Evolutionary conservation across 2,888 invertebrate species (phyloP).

Genomic region (Eilema griseolum): DNA sequence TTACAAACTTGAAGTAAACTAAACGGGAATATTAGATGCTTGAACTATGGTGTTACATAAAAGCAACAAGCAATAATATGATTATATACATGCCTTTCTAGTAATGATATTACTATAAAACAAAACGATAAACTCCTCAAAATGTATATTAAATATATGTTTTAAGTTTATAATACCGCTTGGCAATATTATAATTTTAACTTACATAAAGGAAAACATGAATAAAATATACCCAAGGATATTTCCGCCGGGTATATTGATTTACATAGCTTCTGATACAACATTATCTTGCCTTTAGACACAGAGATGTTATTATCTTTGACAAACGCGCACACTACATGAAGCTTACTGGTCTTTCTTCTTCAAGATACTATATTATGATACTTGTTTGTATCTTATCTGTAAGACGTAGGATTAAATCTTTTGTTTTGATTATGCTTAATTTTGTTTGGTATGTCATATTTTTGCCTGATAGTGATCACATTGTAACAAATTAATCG

Average conservation of each 20-base stretch:
- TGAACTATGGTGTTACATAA: neutral
- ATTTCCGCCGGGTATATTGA: slow-evolving; percentile 7
- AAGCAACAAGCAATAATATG: neutral
- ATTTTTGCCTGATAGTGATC: too few species aligned
- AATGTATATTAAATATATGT: neutral
- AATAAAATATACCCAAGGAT: slow-evolving; percentile 3
- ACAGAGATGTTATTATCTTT: slow-evolving; percentile 10
- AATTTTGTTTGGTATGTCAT: too few species aligned
- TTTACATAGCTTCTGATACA: slow-evolving; percentile 18
- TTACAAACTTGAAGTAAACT: neutral
- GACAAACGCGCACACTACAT: slow-evolving; percentile 12
- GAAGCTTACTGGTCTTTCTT: slow-evolving; percentile 23
- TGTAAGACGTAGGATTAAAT: slow-evolving; percentile 1
- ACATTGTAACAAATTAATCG: too few species aligned
- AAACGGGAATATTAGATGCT: neutral
- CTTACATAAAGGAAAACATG: slow-evolving; percentile 6
- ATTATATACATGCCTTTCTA: neutral
- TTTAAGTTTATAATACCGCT: neutral
- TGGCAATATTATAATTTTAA: neutral
- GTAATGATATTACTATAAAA: neutral
- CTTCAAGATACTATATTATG: neutral
- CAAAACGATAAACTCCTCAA: neutral
- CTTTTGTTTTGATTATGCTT: neutral
- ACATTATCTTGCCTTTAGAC: slow-evolving; percentile 17
- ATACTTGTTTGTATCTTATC: neutral